Conservation (phyloP, 2,797 vertebrate genomes). For the Siniperca obscura region DNA sequence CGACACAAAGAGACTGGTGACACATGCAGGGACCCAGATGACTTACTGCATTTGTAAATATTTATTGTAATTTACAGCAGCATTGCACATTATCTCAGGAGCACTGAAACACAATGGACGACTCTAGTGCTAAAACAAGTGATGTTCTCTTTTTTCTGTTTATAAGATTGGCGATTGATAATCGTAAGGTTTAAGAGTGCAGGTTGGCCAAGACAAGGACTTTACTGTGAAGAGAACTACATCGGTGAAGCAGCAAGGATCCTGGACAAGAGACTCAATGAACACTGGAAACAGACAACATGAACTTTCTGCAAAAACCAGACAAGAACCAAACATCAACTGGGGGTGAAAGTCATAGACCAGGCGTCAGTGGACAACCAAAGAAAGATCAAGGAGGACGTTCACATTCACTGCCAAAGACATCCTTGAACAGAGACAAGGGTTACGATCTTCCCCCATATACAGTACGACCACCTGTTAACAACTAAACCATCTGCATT, state of each 20-base stretch:
- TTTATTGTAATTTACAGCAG: neutral
- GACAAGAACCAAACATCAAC: neutral
- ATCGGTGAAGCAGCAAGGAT: neutral
- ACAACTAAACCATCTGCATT: neutral
- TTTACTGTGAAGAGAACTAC: neutral
- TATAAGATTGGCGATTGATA: neutral
- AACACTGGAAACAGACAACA: neutral
- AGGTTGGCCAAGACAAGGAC: neutral
- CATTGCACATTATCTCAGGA: neutral
- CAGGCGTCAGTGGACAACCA: neutral
- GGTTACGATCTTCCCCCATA: neutral
- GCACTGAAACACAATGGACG: neutral
- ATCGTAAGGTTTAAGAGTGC: neutral
- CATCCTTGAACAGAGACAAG: neutral
- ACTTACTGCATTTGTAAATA: neutral
- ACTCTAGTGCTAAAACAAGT: neutral
- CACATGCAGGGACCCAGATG: neutral
- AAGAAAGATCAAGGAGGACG: neutral
- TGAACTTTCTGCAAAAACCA: neutral
- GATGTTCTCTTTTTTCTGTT: neutral
- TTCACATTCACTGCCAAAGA: neutral
- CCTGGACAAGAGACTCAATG: neutral
- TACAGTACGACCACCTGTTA: neutral
- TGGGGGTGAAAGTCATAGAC: neutral
- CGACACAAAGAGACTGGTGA: neutral